Base-by-base conservation (phyloP, 2,113 vertebrate species). In the Hippocampus mohnikei region DNA sequence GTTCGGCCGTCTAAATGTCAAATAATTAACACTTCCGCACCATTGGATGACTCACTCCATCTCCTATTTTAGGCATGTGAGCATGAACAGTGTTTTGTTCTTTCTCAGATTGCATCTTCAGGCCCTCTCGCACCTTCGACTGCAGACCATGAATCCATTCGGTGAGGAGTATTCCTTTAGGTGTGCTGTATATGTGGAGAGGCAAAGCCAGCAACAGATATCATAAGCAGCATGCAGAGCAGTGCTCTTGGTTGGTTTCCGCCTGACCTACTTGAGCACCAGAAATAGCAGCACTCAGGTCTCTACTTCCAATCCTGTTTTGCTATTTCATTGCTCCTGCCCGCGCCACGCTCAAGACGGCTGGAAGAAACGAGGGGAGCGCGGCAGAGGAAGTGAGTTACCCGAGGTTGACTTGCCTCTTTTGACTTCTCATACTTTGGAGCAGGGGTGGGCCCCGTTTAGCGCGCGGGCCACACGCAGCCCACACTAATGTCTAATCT, bases 211-310 rank as follows among this genome's bases (percentile, higher is more conserved):
- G 86, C 81, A 83, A 84, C 84, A 86, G 78, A 88, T 81, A 84
- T 78, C 80, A 83, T 66, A 55, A 83, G 74, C 83, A 87, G 84
- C 79, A 79, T 81, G 84, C 82, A 71, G 8, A 37, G 46, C 46
- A 23, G 76, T 79, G 75, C 81, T 89, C 81, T 68, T 75, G 73
- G 72, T 82, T 87, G 72, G 75, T 87, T 93, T 92, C 85, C 86
- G 80, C 89, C 91, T 95, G 95, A 95, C 95, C 95, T 95, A 95
- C 93, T 95, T 96, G 92, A 93, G 91, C 90, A 94, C 94, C 94
- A 93, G 93, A 95, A 95, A 95, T 96, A 96, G 92, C 83, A 90
- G 89, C 91, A 94, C 94, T 95, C 93, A 92, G 94, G 94, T 95
- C 94, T 93, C 91, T 87, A 86, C 90, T 73, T 82, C 87, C 91